Percentiles rank a stretch among this genome's conserved stretches.
Evolutionary conservation across 2,113 vertebrate species (phyloP).

Genomic region (Balaeniceps rex): DNA sequence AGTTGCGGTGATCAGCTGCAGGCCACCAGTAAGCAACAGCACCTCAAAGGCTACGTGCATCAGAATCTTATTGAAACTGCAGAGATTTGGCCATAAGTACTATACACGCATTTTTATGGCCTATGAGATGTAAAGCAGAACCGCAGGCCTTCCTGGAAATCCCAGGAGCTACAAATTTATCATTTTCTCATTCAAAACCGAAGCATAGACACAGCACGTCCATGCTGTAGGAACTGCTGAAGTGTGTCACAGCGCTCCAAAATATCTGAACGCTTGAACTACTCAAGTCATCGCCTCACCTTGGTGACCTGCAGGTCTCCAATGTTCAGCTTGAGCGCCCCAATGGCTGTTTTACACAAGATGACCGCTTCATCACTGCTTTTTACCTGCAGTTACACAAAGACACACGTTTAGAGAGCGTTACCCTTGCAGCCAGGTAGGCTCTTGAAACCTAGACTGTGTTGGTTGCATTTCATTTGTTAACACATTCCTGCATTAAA

Average conservation of each 20-base stretch:
- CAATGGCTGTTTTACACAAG: conserved; percentile 93
- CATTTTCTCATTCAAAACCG: neutral
- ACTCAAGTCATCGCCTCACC: conserved; percentile 61
- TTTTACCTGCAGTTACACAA: conserved; percentile 81
- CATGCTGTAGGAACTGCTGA: neutral
- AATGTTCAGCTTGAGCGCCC: conserved; percentile 92
- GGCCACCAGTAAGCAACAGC: neutral
- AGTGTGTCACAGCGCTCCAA: neutral
- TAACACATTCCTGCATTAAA: accelerated
- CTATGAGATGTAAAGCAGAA: neutral
- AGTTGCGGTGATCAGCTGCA: neutral
- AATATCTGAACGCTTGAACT: accelerated
- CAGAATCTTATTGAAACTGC: neutral
- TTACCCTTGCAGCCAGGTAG: neutral
- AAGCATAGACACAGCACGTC: neutral
- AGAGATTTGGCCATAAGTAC: accelerated
- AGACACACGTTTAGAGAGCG: neutral
- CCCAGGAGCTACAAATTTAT: neutral
- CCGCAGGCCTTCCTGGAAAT: accelerated
- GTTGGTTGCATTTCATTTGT: no score
- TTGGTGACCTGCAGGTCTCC: conserved; percentile 94
- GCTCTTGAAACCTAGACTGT: neutral
- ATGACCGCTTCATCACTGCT: conserved; percentile 93
- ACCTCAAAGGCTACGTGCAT: neutral
- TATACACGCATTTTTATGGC: accelerated